Evolutionary conservation across 1,140 invertebrate genomes (phyloP), one percentile per base, ranked within the genome.

Genomic region (Chrysomallon squamiferum): DNA sequence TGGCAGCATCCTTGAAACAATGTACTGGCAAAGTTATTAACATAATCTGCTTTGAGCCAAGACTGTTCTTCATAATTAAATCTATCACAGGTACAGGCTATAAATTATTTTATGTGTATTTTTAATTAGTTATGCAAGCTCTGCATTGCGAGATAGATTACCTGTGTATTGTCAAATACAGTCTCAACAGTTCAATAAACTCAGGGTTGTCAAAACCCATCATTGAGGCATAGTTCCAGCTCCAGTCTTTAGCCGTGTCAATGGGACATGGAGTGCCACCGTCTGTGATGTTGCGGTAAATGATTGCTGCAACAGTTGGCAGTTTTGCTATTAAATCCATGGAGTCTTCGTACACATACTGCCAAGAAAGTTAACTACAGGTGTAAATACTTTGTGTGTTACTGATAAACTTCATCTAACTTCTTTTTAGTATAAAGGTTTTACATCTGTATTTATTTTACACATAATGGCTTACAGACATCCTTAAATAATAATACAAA

Each of bases 241-340:
- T 93, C 96, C 95, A 98, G 87, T 98, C 96, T 79, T 93, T 93
- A 77, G 90, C 90, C 2, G 91, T 88, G 80, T 98, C 94, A 72
- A 98, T 95, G 1, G 94, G 90, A 20, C 92, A 92, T 59, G 96
- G 92, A 25, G 91, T 90, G 73, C 93, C 93, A 60, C 95, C 94
- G 77, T 93, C 92, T 69, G 91, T 88, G 25, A 93, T 88, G 82
- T 96, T 96, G 74, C 92, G 89, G 84, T 98, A 98, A 68, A 99
- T 98, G 3, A 94, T 94, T 2, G 96, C 95, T 11, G 96, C 95
- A 22, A 98, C 90, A 25, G 95, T 94, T 0, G 95, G 95, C 71
- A 98, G 85, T 85, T 98, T 98, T 38, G 96, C 96, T 82, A 98
- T 96, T 72, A 98, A 86, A 86, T 97, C 94, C 93, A 98, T 96